A percentile compares a stretch with the other conserved stretches of the same genome.
These are phyloP conservation scores for Phortica okadai DNA, from an alignment of 2,888 invertebrate genomes.

Conservation along the genomic window DNA sequence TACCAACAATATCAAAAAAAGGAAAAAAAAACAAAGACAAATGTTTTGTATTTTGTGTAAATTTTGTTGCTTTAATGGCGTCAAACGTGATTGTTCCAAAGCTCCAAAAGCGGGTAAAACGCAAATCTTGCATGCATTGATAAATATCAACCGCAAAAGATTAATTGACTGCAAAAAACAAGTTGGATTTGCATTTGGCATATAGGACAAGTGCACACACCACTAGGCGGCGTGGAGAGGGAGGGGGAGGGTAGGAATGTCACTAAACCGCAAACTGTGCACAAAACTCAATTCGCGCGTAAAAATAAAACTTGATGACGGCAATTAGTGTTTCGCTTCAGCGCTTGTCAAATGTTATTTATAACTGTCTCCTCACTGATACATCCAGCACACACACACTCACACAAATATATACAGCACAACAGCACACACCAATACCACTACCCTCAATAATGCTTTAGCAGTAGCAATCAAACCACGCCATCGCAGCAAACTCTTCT, in stretches of 20 bases:
- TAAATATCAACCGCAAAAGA: conserved; percentile 22
- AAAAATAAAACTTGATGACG: conserved; percentile 44
- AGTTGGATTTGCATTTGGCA: conserved; percentile 26
- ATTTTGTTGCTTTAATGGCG: not conserved
- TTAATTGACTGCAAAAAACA: conserved; percentile 32
- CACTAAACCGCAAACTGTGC: conserved; percentile 26
- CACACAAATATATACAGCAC: not conserved
- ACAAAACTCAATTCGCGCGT: conserved; percentile 16
- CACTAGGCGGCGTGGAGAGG: not conserved
- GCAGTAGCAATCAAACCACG: not conserved
- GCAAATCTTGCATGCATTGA: conserved; percentile 14
- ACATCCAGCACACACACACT: not conserved
- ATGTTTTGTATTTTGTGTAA: not conserved
- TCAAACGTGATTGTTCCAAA: not conserved
- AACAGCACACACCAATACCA: not conserved
- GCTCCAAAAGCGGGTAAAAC: too few species aligned
- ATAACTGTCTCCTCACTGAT: not conserved
- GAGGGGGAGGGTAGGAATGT: not conserved
- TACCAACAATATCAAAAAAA: too few species aligned
- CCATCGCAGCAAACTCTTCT: not conserved
- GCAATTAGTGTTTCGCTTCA: conserved; percentile 50
- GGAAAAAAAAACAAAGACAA: too few species aligned
- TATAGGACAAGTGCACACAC: not conserved
- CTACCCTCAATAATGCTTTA: too few species aligned
- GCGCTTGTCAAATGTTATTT: conserved; percentile 43